Conservation (phyloP, 1,140 invertebrate species). For the Drepana arcuata region DNA sequence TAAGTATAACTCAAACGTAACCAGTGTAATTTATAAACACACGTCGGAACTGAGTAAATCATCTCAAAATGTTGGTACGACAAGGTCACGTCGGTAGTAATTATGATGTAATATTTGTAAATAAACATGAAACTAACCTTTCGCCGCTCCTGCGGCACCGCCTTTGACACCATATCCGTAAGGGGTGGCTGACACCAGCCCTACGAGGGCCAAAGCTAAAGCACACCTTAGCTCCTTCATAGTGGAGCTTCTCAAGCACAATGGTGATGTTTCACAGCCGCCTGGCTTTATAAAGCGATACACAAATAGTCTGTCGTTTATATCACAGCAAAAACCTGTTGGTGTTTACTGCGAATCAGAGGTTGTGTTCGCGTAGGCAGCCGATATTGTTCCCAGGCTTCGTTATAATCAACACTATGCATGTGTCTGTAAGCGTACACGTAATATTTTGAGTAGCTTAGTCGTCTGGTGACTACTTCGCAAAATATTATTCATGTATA, state of each 20-base stretch:
- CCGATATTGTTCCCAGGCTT: conserved; percentile 33
- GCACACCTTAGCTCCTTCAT: conserved; percentile 51
- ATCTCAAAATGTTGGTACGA: too few species aligned
- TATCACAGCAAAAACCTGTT: conserved; percentile 54
- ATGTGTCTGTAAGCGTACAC: conserved; percentile 20
- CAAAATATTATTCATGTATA: conserved; percentile 34
- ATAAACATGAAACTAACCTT: conserved; percentile 27
- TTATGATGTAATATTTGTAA: not conserved
- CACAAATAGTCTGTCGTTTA: conserved; percentile 48
- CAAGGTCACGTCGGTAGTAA: too few species aligned
- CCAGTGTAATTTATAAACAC: too few species aligned
- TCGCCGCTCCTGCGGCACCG: conserved; percentile 36
- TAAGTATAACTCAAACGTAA: too few species aligned
- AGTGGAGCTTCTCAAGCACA: conserved; percentile 46
- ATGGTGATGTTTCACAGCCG: conserved; percentile 35
- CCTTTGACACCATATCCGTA: conserved; percentile 50
- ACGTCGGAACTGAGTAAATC: too few species aligned
- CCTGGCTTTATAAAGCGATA: conserved; percentile 61
- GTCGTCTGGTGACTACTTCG: conserved; percentile 13
- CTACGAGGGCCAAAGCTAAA: conserved; percentile 30
- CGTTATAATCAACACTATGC: conserved; percentile 16
- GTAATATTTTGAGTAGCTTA: too few species aligned
- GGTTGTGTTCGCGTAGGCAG: conserved; percentile 39
- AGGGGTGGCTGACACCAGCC: conserved; percentile 37
- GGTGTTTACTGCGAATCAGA: conserved; percentile 48